These are phyloP conservation scores for Gopherus flavomarginatus DNA, from an alignment of 2,113 vertebrate genomes.

Conservation along the genomic window DNA sequence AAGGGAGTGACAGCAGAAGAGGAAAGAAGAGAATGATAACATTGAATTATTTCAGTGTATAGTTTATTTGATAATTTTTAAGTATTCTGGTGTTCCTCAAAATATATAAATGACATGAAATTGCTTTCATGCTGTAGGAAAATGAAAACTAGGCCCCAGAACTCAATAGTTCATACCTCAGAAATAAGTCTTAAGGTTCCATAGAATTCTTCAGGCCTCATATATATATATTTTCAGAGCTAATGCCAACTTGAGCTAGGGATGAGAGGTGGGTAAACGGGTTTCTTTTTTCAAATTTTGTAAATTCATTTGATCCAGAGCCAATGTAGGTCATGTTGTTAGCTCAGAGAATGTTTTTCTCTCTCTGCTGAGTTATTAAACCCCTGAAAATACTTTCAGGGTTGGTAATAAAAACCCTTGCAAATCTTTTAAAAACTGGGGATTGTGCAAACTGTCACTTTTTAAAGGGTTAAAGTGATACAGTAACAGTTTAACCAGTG, in stretches of 20 bases:
- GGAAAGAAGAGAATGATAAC: neutral
- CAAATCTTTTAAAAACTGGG: slow-evolving; percentile 55
- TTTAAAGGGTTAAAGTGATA: slow-evolving; percentile 12
- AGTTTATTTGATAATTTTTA: neutral
- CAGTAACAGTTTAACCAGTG: neutral
- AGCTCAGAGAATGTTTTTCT: slow-evolving; percentile 51
- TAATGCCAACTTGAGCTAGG: slow-evolving; percentile 26
- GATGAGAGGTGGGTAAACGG: neutral
- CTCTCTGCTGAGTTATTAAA: slow-evolving; percentile 38
- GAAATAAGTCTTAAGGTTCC: neutral
- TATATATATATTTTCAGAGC: slow-evolving; percentile 5
- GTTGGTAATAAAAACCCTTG: slow-evolving; percentile 53
- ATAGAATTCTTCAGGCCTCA: neutral
- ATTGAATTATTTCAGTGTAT: neutral
- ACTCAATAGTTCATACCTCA: slow-evolving; percentile 3
- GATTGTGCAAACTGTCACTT: slow-evolving; percentile 30
- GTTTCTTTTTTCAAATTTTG: slow-evolving; percentile 1
- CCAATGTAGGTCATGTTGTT: slow-evolving; percentile 46
- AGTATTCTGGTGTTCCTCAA: neutral
- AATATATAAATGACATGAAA: neutral
- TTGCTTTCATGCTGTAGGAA: neutral
- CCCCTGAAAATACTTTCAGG: slow-evolving; percentile 50
- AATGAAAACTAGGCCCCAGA: neutral
- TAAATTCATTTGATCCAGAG: slow-evolving; percentile 19
- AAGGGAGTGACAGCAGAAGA: neutral